Percentiles rank a stretch among this genome's conserved stretches.
Evolutionary conservation across 2,888 invertebrate genomes (phyloP).

Genomic region (Abscondita cerata): DNA sequence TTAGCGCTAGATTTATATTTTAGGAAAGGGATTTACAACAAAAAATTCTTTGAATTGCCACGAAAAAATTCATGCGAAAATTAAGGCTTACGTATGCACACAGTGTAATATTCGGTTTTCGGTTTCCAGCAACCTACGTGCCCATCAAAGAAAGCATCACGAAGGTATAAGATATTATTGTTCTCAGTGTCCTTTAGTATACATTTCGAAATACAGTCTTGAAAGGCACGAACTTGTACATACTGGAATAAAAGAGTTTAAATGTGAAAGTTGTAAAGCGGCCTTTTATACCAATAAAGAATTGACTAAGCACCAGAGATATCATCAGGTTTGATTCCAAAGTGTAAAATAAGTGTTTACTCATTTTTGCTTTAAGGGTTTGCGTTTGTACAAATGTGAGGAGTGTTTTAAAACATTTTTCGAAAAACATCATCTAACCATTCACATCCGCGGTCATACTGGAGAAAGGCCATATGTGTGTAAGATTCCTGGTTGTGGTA

Average conservation of each 20-base stretch:
- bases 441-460: conserved; percentile 48
- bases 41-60: conserved; percentile 49
- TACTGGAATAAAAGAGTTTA: conserved; percentile 47
- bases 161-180: conserved; percentile 49
- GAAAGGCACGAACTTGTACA: conserved; percentile 50
- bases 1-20: conserved; percentile 15
- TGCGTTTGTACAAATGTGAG: conserved; percentile 47
- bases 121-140: conserved; percentile 47
- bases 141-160: conserved; percentile 49
- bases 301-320: conserved; percentile 47
- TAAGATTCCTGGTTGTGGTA: conserved; percentile 46
- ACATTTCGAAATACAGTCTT: conserved; percentile 47
- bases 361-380: conserved; percentile 44
- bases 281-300: conserved; percentile 51
- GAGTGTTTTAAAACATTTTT: conserved; percentile 50
- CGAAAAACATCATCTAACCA: conserved; percentile 50
- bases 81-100: conserved; percentile 46
- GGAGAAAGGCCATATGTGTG: conserved; percentile 50
- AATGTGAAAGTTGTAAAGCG: conserved; percentile 45
- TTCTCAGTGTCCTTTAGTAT: conserved; percentile 48
- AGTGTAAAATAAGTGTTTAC: not conserved
- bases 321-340: conserved; percentile 46
- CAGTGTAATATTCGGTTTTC: conserved; percentile 48
- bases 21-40: conserved; percentile 50
- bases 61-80: conserved; percentile 47